Percentiles rank a stretch among this genome's conserved stretches.
Evolutionary conservation across 2,113 vertebrate species (phyloP).

Genomic region (Aspidoscelis tigris): DNA sequence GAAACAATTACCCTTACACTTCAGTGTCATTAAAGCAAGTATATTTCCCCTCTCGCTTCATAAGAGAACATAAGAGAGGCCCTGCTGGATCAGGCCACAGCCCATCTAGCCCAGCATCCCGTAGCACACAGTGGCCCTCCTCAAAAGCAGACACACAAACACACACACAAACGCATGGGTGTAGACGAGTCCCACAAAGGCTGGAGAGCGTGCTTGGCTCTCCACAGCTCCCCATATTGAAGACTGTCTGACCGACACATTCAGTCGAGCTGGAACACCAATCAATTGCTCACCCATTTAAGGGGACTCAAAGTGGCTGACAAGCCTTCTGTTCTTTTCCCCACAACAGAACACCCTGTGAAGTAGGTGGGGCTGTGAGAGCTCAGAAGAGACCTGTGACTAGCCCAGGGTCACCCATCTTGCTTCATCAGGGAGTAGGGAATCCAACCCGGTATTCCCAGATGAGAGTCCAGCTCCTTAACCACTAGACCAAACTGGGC

Average conservation of each 20-base stretch:
- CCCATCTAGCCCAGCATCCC: too few species aligned
- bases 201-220: neutral
- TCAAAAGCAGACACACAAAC: neutral
- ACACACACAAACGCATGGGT: neutral
- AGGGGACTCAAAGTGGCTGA: too few species aligned
- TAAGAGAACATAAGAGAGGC: too few species aligned
- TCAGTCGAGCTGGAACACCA: neutral
- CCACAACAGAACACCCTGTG: neutral
- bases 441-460: too few species aligned
- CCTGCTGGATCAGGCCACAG: too few species aligned
- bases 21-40: neutral
- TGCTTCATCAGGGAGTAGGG: too few species aligned
- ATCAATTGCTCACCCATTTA: too few species aligned
- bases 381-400: too few species aligned
- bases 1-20: neutral
- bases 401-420: too few species aligned
- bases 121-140: neutral
- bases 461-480: neutral
- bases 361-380: too few species aligned
- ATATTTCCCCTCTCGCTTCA: neutral
- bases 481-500: neutral
- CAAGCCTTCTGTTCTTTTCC: too few species aligned
- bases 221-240: neutral
- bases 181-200: neutral
- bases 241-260: slow-evolving; percentile 19